Conservation (phyloP, 2,113 vertebrate species). For the Himantopus leucocephalus region DNA sequence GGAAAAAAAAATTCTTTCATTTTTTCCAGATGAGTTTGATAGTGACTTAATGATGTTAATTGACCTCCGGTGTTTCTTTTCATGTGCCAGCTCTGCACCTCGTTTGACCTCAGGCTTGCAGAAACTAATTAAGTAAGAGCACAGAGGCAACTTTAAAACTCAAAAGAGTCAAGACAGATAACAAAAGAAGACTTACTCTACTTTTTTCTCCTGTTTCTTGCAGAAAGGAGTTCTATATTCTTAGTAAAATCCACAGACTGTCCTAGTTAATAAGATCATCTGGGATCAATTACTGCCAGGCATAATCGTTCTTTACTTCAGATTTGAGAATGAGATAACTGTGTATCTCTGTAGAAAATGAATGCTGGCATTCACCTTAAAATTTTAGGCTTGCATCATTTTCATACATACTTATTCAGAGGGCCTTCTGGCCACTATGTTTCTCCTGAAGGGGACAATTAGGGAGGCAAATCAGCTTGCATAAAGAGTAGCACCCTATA, state of each 20-base stretch:
- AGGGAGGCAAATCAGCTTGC: neutral
- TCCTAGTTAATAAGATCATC: conserved; percentile 16
- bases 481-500: neutral
- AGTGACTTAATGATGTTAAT: conserved; percentile 38
- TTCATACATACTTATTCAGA: neutral
- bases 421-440: neutral
- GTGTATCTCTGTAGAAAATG: neutral
- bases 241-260: neutral
- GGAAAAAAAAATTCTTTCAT: neutral
- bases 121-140: conserved; percentile 32
- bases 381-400: neutral
- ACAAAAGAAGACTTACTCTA: neutral
- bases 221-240: neutral
- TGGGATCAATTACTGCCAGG: conserved; percentile 16
- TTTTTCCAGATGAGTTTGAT: conserved; percentile 32
- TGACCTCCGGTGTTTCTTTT: conserved; percentile 19
- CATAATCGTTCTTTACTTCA: neutral
- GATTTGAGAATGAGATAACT: neutral
- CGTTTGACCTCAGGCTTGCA: conserved; percentile 34
- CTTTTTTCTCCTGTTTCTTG: neutral
- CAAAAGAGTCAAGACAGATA: neutral
- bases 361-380: neutral
- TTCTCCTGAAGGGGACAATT: neutral
- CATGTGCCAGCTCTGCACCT: conserved; percentile 27
- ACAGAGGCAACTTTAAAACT: neutral